Base-by-base conservation (phyloP, 2,888 invertebrate genomes). In the Cheilosia soror region DNA sequence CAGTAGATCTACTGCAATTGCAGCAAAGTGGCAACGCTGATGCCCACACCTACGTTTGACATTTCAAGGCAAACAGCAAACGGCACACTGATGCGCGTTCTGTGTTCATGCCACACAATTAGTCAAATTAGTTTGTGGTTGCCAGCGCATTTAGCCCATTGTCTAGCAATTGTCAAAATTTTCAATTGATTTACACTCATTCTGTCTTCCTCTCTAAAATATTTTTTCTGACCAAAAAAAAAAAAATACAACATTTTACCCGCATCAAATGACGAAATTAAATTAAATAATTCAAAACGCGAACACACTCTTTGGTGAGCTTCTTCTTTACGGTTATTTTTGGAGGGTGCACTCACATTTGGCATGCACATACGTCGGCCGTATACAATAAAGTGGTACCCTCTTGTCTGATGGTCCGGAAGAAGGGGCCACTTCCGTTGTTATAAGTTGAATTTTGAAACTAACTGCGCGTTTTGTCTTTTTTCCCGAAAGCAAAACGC, bases 251-350 rank as follows among this genome's bases (percentile, higher is more conserved):
- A 57, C 15, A 33, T 57, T 57, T 57, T 33, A 31, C 60, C 60
- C 60, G 60, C 60, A 60, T 37, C 60, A 20, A 51, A 27, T 44
- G 27, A 44, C 47, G 6, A 78, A 83, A 79, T 84, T 79, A 60
- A 79, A 79, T 84, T 84, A 84, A 84, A 84, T 75, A 75, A 83
- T 78, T 83, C 83, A 53, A 58, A 53, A 69, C 73, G 62, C 60
- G 66, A 62, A 63, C 68, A 47, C 47, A 25, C 60, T 27, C n/a
- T 29, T n/a, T 29, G 15, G 55, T n/a, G 31, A 55, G 55, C 33
- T 55, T 15, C 55, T 53, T 15, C 31, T 15, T 55, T 20, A n/a
- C 55, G 2, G 15, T 55, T 33, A 13, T 31, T 55, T 55, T 55
- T 15, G 31, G 55, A 31, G 55, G 55, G 55, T 55, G 51, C 51